A percentile compares a stretch with the other conserved stretches of the same genome.
These are phyloP conservation scores for Diachrysia chrysitis DNA, from an alignment of 2,888 invertebrate genomes.

Conservation along the genomic window DNA sequence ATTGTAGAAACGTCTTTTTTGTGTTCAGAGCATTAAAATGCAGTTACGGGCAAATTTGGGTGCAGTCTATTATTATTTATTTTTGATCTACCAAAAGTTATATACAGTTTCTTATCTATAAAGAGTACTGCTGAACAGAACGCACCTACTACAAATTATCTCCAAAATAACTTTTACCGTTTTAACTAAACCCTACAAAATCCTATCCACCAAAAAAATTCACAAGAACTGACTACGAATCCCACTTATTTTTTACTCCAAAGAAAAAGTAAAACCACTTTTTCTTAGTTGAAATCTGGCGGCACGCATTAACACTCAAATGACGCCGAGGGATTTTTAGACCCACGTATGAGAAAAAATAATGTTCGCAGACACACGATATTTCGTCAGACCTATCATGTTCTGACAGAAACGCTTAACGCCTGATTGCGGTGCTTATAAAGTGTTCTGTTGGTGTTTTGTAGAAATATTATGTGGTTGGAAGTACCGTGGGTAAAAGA, in stretches of 20 bases:
- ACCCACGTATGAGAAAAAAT: slow-evolving; percentile 47
- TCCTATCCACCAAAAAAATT: not conserved
- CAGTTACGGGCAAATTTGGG: no score
- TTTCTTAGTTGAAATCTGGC: slow-evolving; percentile 4
- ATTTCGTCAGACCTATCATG: slow-evolving; percentile 36
- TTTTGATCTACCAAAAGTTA: no score
- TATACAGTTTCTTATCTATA: no score
- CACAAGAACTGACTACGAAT: not conserved
- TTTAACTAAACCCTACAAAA: not conserved
- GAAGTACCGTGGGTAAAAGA: slow-evolving; percentile 2
- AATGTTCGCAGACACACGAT: slow-evolving; percentile 30
- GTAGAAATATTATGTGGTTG: slow-evolving; percentile 31
- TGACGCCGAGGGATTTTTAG: slow-evolving; percentile 36
- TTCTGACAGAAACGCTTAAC: slow-evolving; percentile 50
- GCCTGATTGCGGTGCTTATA: slow-evolving; percentile 32
- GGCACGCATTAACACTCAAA: slow-evolving; percentile 37
- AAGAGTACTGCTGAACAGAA: no score
- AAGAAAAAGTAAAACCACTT: slow-evolving; percentile 4
- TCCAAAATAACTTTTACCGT: no score
- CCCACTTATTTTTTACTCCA: not conserved
- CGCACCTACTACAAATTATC: no score
- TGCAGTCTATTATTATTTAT: no score
- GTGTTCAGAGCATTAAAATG: no score
- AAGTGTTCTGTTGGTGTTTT: slow-evolving; percentile 18
- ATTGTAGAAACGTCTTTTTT: no score